phyloP scores from a whole-genome alignment of 2,113 vertebrate genomes.

The Gobio gobio region DNA sequence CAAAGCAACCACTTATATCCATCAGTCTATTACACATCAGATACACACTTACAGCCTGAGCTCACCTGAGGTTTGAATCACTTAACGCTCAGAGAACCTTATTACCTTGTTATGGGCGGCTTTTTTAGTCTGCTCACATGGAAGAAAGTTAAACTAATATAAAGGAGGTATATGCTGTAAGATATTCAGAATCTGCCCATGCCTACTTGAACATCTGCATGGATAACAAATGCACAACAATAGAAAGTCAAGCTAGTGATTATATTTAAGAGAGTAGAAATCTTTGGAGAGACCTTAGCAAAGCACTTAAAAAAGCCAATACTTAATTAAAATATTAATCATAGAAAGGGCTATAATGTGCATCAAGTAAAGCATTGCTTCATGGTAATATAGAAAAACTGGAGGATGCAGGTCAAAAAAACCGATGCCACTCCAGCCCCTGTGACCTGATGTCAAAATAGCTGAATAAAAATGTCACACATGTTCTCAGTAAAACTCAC shows the following conservation, averaged over 20 bases:
- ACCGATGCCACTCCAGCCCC: not conserved
- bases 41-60: conserved; percentile 32
- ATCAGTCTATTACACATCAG: conserved; percentile 56
- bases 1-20: conserved; percentile 41
- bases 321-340: too few species aligned
- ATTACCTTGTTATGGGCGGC: conserved; percentile 33
- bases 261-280: not conserved
- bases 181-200: conserved; percentile 39
- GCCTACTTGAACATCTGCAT: conserved; percentile 38
- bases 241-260: not conserved
- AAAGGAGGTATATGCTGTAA: not conserved
- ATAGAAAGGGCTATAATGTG: not conserved
- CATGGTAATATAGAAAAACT: not conserved
- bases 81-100: conserved; percentile 51
- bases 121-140: conserved; percentile 41
- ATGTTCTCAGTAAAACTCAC: not conserved
- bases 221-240: conserved; percentile 37
- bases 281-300: not conserved
- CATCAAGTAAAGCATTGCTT: not conserved
- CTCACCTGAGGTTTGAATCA: conserved; percentile 51
- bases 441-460: not conserved
- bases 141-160: conserved; percentile 53
- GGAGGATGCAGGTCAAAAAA: not conserved
- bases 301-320: not conserved
- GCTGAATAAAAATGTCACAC: not conserved